These are phyloP conservation scores for Austrolebias charrua DNA, from an alignment of 2,797 vertebrate genomes.

Conservation along the genomic window DNA sequence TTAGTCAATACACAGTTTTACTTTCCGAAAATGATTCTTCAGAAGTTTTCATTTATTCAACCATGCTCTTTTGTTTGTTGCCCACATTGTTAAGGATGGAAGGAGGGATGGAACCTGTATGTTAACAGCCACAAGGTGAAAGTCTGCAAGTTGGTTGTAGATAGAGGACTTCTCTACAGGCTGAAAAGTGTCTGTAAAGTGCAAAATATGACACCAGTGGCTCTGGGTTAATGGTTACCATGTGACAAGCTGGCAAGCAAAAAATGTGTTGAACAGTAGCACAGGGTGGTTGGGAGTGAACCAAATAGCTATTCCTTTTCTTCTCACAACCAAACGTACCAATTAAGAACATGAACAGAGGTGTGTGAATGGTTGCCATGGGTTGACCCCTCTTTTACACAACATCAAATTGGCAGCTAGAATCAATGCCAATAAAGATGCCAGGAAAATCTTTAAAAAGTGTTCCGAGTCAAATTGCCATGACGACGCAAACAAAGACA, in stretches of 20 bases:
- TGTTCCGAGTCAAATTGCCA: constrained; percentile 61
- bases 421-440: constrained; percentile 47
- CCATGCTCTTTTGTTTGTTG: too few relatives aligned
- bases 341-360: constrained; percentile 56
- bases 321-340: constrained; percentile 55
- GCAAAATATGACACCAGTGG: not conserved
- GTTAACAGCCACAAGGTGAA: too few relatives aligned
- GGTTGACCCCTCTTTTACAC: constrained; percentile 55
- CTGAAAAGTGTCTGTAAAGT: too few relatives aligned
- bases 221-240: not conserved
- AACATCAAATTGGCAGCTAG: constrained; percentile 55
- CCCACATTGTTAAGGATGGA: too few relatives aligned
- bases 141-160: too few relatives aligned
- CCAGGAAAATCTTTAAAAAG: constrained; percentile 42
- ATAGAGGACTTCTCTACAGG: too few relatives aligned
- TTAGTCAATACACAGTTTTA: too few relatives aligned
- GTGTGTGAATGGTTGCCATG: constrained; percentile 59
- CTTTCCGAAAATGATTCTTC: too few relatives aligned
- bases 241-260: not conserved
- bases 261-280: constrained; percentile 1
- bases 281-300: constrained; percentile 2
- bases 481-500: constrained; percentile 77
- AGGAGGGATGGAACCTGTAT: too few relatives aligned
- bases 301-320: constrained; percentile 32
- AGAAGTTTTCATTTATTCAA: too few relatives aligned